Conservation (phyloP, 2,797 vertebrate species). For the Pipistrellus nathusii region DNA sequence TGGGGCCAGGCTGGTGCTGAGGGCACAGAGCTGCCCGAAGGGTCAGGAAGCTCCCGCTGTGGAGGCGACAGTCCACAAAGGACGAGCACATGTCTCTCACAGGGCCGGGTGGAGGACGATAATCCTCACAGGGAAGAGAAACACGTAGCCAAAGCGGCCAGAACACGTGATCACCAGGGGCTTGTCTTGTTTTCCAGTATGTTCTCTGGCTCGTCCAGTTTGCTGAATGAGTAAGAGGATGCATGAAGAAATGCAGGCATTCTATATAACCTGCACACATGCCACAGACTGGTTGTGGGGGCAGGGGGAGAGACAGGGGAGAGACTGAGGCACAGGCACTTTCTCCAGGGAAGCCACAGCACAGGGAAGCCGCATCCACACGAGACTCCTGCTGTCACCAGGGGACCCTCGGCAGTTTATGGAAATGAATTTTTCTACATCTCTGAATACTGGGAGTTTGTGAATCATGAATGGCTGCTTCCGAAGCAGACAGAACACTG, state of each 20-base stretch:
- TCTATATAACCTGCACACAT: neutral
- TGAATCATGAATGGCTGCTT: neutral
- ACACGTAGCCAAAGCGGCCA: neutral
- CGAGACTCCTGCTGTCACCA: neutral
- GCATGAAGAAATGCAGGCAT: neutral
- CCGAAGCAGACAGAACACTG: neutral
- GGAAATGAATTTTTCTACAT: slow-evolving; percentile 8
- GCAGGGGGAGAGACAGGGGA: neutral
- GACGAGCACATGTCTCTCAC: accelerated
- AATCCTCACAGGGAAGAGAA: neutral
- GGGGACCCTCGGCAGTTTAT: neutral
- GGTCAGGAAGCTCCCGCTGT: neutral
- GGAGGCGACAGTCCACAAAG: accelerated
- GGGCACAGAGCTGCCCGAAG: neutral
- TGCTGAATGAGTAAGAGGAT: neutral
- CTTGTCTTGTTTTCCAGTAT: neutral
- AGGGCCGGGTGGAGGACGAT: accelerated
- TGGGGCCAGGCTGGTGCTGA: neutral
- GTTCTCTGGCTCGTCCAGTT: neutral
- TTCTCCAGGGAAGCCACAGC: neutral
- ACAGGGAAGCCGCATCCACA: neutral
- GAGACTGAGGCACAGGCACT: neutral
- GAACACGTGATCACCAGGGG: accelerated
- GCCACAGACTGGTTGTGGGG: neutral
- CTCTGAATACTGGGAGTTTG: neutral